Base-by-base conservation (phyloP, 1,140 invertebrate species). In the Ctenoplectra terminalis region DNA sequence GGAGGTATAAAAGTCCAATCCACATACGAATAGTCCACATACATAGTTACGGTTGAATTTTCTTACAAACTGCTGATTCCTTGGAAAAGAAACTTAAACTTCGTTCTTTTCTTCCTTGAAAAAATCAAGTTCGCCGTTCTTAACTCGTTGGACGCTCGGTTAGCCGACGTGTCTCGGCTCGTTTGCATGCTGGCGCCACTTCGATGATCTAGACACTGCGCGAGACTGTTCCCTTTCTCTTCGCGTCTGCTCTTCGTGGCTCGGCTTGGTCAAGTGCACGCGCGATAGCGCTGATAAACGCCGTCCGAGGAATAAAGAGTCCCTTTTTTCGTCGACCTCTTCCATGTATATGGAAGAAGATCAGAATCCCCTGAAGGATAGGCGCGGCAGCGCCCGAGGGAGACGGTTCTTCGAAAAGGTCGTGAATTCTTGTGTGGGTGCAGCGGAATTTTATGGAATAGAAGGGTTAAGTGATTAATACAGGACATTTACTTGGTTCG, bases 131-230 rank as follows among this genome's bases (percentile, higher is more conserved):
- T 71, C 20, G 50, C 29, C 26, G 54, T 64, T 31, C 31, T 50
- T 66, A 54, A 34, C 43, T 37, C 63, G 50, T 46, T 77, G 63
- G 58, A 52, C 66, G 50, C 29, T 75, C 66, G 50, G 46, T 54
- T 29, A 66, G 70, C 9, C 46, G 34, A 37, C 17, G 61, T 58
- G 46, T 64, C 73, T 46, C 70, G 78, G 46, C 70, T 87, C 82
- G 71, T 87, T 87, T 87, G 77, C 85, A 78, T 81, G 78, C 82
- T 50, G 86, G 71, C 78, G 86, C 85, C 86, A 66, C 66, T 29
- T 29, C 17, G 64, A 82, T 82, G 85, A 84, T 87, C 73, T 74
- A 72, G 81, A 63, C 75, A 64, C 34, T 13, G 56, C 23, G n/a
- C 58, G 43, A 43, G 37, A 61, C 56, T 48, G 75, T 79, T 58